A percentile compares a stretch with the other conserved stretches of the same genome.
These are phyloP conservation scores for Papilio polyxenes DNA, from an alignment of 1,140 invertebrate species.

Conservation along the genomic window DNA sequence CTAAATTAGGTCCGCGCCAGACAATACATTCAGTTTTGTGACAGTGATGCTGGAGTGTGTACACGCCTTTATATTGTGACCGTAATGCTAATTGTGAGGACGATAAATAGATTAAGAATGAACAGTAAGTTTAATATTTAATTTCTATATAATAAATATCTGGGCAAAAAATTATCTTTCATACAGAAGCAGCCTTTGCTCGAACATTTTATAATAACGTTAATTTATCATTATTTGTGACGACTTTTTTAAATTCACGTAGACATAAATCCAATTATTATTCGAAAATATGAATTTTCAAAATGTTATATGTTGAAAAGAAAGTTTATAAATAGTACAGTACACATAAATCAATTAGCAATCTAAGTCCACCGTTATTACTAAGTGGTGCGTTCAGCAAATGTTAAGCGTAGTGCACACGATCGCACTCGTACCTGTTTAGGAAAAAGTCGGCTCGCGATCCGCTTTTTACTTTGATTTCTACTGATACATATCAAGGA, in stretches of 20 bases:
- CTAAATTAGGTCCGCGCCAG: conserved; percentile 9
- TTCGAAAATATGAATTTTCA: no score
- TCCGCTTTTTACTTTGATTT: conserved; percentile 39
- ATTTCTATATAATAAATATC: no score
- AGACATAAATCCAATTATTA: no score
- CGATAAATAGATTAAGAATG: conserved; percentile 64
- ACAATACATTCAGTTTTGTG: conserved; percentile 57
- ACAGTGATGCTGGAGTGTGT: conserved; percentile 66
- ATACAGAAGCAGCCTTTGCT: no score
- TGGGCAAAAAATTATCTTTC: no score
- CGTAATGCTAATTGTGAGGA: conserved; percentile 54
- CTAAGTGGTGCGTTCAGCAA: conserved; percentile 16
- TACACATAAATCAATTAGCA: neutral
- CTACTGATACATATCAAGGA: neutral
- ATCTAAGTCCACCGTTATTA: conserved; percentile 5
- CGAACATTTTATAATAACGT: no score
- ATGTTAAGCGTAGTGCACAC: conserved; percentile 12
- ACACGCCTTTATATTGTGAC: conserved; percentile 58
- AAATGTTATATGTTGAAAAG: neutral
- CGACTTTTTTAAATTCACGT: no score
- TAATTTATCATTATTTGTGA: no score
- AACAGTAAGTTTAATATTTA: conserved; percentile 57
- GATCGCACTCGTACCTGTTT: conserved; percentile 26
- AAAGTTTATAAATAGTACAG: neutral
- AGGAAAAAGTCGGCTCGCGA: conserved; percentile 26